These are phyloP conservation scores for Entomobrya multifasciata DNA, from an alignment of 2,888 invertebrate species.

Conservation along the genomic window DNA sequence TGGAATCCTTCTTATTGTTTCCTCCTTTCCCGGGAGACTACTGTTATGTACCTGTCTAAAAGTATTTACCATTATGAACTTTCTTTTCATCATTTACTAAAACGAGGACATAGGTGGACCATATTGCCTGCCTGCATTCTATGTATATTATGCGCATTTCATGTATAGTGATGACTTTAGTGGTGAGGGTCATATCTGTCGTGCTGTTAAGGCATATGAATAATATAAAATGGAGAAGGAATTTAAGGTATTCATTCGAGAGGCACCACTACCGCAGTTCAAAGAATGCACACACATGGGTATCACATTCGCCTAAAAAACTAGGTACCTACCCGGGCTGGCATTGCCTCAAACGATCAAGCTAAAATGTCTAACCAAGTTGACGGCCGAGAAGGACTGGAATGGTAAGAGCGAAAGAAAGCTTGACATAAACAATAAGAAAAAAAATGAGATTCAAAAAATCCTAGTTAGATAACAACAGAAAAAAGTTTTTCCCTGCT, in stretches of 20 bases:
- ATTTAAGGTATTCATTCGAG: conserved; percentile 22
- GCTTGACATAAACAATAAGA: conserved; percentile 43
- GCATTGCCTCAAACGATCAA: conserved; percentile 4
- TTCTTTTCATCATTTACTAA: background rate
- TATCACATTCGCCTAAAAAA: background rate
- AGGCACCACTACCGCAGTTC: too few relatives aligned
- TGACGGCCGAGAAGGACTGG: conserved; percentile 30
- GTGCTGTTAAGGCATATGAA: too few relatives aligned
- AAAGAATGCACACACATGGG: background rate
- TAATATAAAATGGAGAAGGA: conserved; percentile 19
- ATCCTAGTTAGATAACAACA: background rate
- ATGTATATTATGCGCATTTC: background rate
- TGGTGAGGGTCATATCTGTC: too few relatives aligned
- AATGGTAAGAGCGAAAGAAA: conserved; percentile 20
- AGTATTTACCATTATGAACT: conserved; percentile 47
- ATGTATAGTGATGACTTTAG: too few relatives aligned
- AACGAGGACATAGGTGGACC: background rate
- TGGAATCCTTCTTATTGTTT: conserved; percentile 50
- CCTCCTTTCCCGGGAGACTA: background rate
- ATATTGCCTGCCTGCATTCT: background rate
- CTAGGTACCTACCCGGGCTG: background rate
- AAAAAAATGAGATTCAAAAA: conserved; percentile 38
- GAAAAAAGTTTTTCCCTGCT: conserved; percentile 26
- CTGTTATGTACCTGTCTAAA: conserved; percentile 40
- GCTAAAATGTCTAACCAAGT: conserved; percentile 17